Evolutionary conservation across 2,888 invertebrate species (phyloP).

Genomic region (Eristalinus sepulchralis): DNA sequence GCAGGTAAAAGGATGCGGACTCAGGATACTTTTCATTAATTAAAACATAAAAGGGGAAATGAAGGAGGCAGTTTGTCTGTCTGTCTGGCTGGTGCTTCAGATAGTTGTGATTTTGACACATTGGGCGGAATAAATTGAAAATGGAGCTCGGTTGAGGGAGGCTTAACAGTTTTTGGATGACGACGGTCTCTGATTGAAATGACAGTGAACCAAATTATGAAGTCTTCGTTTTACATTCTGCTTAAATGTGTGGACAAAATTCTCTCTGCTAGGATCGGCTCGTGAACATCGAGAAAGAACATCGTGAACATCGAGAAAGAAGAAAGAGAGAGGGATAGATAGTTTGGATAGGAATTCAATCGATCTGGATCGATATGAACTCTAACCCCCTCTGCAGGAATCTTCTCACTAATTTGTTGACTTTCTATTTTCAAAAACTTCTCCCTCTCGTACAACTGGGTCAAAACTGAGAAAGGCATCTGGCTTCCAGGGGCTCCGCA

Average conservation of each 20-base stretch:
- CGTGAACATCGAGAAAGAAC: too few species aligned
- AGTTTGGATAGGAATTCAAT: not conserved
- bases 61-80: too few species aligned
- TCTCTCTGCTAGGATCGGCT: too few species aligned
- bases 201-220: not conserved
- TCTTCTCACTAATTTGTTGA: not conserved
- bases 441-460: not conserved
- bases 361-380: not conserved
- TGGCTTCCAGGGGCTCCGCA: not conserved
- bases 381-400: not conserved
- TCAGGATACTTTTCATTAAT: slow-evolving; percentile 39
- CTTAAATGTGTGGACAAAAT: too few species aligned
- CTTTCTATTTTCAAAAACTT: not conserved
- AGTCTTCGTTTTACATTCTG: too few species aligned
- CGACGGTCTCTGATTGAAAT: not conserved
- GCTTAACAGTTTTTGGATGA: too few species aligned
- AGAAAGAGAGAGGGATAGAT: not conserved
- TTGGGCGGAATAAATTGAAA: not conserved
- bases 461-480: not conserved
- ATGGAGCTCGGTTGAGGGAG: not conserved
- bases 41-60: slow-evolving; percentile 4
- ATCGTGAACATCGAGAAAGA: too few species aligned
- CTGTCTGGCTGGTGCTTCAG: too few species aligned
- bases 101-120: not conserved
- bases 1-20: slow-evolving; percentile 43